Base-by-base conservation (phyloP, 2,113 vertebrate species). In the Poeciliopsis prolifica region DNA sequence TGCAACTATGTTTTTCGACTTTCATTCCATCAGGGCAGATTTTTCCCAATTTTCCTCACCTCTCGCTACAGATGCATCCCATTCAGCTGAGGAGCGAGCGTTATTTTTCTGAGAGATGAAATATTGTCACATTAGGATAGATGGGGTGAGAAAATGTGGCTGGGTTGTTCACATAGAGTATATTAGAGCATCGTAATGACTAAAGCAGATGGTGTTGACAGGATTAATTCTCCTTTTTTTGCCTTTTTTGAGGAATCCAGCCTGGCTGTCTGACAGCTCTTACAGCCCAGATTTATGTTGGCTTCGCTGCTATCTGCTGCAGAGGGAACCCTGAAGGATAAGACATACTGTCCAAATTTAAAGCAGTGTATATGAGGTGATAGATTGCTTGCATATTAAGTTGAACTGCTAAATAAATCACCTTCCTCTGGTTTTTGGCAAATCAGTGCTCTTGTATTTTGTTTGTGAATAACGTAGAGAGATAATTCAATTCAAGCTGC, bases 181-280 rank as follows among this genome's bases (percentile, higher is more conserved):
- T 51, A 33, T 61, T 28, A 40, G 14, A 61, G 69, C 69, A 29
- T 4, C n/a, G 9, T 61, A 61, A 61, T 37, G 54, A 35, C n/a
- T 70, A 35, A 37, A 60, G 61, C 76, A 78, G 69, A 66, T 67
- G 63, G 37, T 24, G 35, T n/a, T 44, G 33, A 42, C 33, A 33
- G 13, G 68, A 70, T 35, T 35, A 37, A 37, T 37, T 60, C 13
- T 35, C n/a, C 14, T 54, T 24, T 51, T n/a, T 26, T 37, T 28
- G 14, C 31, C 33, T 61, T 58, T 48, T 30, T 5, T 33, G 28
- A 69, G 69, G n/a, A 58, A 40, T 9, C 10, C 35, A 22, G 17
- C 37, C n/a, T 26, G 31, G 51, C 30, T n/a, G 22, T 12, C 26
- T n/a, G 19, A 65, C 30, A 65, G 63, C 28, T 73, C 64, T 51